Conservation (phyloP, 2,888 invertebrate species). For the Thera britannica region DNA sequence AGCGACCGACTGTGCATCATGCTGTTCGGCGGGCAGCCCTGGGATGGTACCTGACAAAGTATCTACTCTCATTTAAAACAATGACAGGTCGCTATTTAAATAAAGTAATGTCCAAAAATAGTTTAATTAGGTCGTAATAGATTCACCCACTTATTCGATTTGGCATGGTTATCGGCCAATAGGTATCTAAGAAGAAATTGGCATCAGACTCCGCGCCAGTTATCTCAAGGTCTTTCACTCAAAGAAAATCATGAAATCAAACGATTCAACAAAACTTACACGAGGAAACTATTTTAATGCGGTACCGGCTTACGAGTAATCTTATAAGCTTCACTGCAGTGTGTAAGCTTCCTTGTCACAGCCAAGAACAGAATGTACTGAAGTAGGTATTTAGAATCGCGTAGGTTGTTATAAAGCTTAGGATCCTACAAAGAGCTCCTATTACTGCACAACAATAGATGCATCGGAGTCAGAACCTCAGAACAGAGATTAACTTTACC, state of each 20-base stretch:
- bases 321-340: background rate
- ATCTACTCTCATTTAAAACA: slow-evolving; percentile 5
- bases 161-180: slow-evolving; percentile 55
- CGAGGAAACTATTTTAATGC: background rate
- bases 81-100: background rate
- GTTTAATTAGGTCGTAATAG: slow-evolving; percentile 47
- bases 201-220: slow-evolving; percentile 46
- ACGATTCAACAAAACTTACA: slow-evolving; percentile 11
- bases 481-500: too few species aligned
- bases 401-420: background rate
- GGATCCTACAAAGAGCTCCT: too few species aligned
- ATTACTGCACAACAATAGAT: too few species aligned
- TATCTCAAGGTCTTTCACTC: slow-evolving; percentile 47
- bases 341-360: background rate
- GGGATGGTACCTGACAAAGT: background rate
- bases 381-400: background rate
- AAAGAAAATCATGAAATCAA: slow-evolving; percentile 22
- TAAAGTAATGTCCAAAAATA: slow-evolving; percentile 34
- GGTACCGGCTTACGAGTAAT: background rate
- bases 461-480: too few species aligned
- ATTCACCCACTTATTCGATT: slow-evolving; percentile 45
- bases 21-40: too few species aligned
- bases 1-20: too few species aligned
- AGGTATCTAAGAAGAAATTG: slow-evolving; percentile 49
- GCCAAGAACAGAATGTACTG: background rate